Percentiles rank a stretch among this genome's conserved stretches.
Evolutionary conservation across 2,113 vertebrate genomes (phyloP).

Genomic region (Hemiprocne comata): DNA sequence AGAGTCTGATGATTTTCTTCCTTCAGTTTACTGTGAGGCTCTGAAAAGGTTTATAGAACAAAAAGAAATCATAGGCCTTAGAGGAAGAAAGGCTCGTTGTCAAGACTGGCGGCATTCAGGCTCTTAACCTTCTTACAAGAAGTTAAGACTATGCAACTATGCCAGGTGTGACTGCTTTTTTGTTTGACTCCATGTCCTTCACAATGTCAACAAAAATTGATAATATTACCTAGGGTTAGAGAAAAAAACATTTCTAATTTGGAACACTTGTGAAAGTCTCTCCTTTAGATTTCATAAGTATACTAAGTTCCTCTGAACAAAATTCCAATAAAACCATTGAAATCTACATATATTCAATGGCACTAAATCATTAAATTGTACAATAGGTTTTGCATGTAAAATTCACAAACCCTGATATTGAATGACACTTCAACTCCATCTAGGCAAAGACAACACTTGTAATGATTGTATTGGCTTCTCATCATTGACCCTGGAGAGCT

Average conservation of each 20-base stretch:
- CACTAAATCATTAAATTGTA: not conserved
- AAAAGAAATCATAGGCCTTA: not conserved
- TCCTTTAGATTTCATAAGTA: not conserved
- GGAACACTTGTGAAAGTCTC: not conserved
- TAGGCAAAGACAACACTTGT: not conserved
- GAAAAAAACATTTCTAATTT: not conserved
- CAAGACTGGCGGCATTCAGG: not conserved
- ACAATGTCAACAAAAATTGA: not conserved
- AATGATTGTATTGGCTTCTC: not conserved
- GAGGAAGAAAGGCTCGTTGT: not conserved
- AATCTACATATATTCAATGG: not conserved
- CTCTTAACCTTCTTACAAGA: not conserved
- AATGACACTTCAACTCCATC: not conserved
- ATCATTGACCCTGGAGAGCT: not conserved
- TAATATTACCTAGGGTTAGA: not conserved
- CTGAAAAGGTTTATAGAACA: not conserved
- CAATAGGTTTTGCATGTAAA: not conserved
- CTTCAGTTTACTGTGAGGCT: not conserved
- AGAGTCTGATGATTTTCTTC: slow-evolving; percentile 3
- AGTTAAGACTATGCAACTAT: not conserved
- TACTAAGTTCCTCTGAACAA: not conserved
- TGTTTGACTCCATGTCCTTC: not conserved
- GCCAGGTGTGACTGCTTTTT: not conserved
- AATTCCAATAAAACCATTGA: not conserved
- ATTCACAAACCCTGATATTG: not conserved